A percentile compares a stretch with the other conserved stretches of the same genome.
phyloP scores from a whole-genome alignment of 37 sponge, comb jelly and placozoan genomes.

The Chondrosia reniformis region DNA sequence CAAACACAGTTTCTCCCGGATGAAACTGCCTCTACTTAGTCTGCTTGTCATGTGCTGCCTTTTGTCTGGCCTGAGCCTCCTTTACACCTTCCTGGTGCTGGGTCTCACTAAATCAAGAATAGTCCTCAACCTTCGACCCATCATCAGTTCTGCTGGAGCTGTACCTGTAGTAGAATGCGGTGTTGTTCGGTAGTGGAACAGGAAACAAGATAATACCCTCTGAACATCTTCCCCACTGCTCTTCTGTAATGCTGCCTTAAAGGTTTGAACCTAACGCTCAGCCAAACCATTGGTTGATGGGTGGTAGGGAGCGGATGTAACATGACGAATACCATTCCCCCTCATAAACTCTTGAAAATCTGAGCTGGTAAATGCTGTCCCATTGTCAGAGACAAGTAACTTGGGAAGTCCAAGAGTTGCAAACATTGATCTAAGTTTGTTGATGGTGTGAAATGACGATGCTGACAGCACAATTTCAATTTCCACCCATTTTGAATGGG shows the following conservation, averaged over 20 bases:
- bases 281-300: slow-evolving; percentile 39
- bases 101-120: slow-evolving; percentile 19
- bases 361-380: slow-evolving; percentile 13
- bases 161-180: slow-evolving; percentile 26
- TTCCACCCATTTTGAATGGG: slow-evolving; percentile 36
- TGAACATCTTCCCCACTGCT: background rate
- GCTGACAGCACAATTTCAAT: slow-evolving; percentile 18
- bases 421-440: slow-evolving; percentile 26
- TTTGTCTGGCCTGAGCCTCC: background rate
- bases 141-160: slow-evolving; percentile 25
- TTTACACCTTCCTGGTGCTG: background rate
- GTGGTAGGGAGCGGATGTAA: slow-evolving; percentile 31
- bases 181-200: slow-evolving; percentile 33
- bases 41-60: background rate
- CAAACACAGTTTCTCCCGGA: slow-evolving; percentile 6
- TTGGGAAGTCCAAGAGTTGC: slow-evolving; percentile 31
- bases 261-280: slow-evolving; percentile 36
- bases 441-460: slow-evolving; percentile 17
- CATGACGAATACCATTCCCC: slow-evolving; percentile 29
- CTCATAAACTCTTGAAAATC: slow-evolving; percentile 31
- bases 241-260: slow-evolving; percentile 27
- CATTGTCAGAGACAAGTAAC: slow-evolving; percentile 31
- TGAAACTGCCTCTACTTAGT: background rate
- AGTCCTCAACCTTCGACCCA: slow-evolving; percentile 39
- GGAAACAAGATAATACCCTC: slow-evolving; percentile 19